phyloP scores from a whole-genome alignment of 1,140 invertebrate species.

The Caenorhabditis brenneri region DNA sequence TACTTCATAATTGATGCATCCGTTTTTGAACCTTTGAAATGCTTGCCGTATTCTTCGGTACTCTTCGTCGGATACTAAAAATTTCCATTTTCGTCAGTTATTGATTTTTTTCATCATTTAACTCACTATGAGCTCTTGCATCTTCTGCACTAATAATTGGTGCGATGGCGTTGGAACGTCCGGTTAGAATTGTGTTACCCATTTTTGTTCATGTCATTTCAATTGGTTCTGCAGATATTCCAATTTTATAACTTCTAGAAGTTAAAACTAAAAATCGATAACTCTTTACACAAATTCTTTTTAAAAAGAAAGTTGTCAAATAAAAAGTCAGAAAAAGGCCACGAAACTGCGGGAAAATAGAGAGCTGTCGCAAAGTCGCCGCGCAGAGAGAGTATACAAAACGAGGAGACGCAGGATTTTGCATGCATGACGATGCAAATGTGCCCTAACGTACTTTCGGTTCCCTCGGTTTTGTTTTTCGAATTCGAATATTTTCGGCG shows the following conservation, averaged over 20 bases:
- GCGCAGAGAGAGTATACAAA: background rate
- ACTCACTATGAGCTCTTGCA: conserved; percentile 19
- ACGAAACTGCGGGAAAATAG: background rate
- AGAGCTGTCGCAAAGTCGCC: background rate
- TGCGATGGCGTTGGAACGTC: conserved; percentile 27
- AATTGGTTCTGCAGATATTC: background rate
- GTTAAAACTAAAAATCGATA: too few species aligned
- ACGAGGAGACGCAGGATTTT: background rate
- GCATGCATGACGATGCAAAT: background rate
- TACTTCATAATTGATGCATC: conserved; percentile 38
- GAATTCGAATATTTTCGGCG: background rate
- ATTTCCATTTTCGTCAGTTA: background rate
- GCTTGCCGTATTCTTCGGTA: conserved; percentile 15
- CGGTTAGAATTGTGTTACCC: conserved; percentile 20
- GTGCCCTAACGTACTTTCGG: background rate
- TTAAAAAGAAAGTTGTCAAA: too few species aligned
- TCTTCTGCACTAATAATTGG: conserved; percentile 28
- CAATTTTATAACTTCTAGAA: too few species aligned
- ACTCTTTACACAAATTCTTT: background rate
- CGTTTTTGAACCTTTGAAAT: conserved; percentile 43
- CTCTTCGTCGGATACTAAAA: conserved; percentile 50
- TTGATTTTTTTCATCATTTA: too few species aligned
- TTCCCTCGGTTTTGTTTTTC: background rate
- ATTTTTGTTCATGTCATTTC: background rate
- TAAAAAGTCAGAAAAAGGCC: background rate